Base-by-base conservation (phyloP, 2,888 invertebrate species). In the Thymelicus lineola region DNA sequence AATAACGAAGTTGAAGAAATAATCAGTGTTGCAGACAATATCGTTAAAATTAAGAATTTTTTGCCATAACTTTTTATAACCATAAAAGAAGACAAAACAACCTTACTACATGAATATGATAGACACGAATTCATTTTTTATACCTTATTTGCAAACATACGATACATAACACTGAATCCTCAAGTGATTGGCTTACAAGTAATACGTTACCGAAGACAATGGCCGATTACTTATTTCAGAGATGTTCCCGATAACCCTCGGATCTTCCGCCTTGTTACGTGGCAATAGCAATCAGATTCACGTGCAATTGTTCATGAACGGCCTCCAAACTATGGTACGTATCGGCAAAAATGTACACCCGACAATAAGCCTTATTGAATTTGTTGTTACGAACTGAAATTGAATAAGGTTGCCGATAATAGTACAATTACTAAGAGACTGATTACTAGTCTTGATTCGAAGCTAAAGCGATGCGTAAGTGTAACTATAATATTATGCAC, bases 181-280 rank as follows among this genome's bases (percentile, higher is more conserved):
- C 46, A 57, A 69, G 61, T 48, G 62, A 68, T 68, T 63, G 62
- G 68, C 35, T 63, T 53, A 57, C 46, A 63, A 66, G 66, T 53
- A 68, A 61, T 48, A 45, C 55, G 6, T 60, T 45, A 53, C 12
- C 12, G 58, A 28, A 59, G 53, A 70, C 70, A 70, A 70, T 70
- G 36, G 64, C 35, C 63, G 50, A 60, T 70, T 72, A 53, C 59
- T 60, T 59, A 65, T 15, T 65, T n/a, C 38, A 53, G 38, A 59
- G 63, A 64, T 64, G 53, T n/a, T 55, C 46, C 46, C 59, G 65
- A 53, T 68, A 68, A 17, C 68, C 50, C 50, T 14, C 61, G 61
- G 64, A 68, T 71, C 72, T 72, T 71, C 72, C 73, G 66, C 45
- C 64, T 71, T 53, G 69, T 69, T 71, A 67, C 69, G 63, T 71